Base-by-base conservation (phyloP, 2,888 invertebrate genomes). In the Myathropa florea region DNA sequence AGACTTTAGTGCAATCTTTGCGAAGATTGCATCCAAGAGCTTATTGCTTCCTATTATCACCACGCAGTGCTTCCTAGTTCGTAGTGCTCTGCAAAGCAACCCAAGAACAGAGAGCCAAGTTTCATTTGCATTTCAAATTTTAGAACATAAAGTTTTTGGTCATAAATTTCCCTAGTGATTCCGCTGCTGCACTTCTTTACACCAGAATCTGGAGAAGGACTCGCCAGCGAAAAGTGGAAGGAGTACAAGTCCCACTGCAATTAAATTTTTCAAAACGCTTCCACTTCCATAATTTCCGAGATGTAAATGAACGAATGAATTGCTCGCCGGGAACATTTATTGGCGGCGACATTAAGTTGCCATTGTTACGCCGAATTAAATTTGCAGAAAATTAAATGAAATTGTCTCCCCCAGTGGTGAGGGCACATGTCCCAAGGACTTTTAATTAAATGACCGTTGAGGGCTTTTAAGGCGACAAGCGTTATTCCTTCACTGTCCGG, bases 271-370 rank as follows among this genome's bases (percentile, higher is more conserved):
- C 14, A 57, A 73, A 67, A 10, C 36, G 14, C 24, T 77, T 81
- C 67, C 57, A 60, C 70, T 68, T 80, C 46, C 36, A 70, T 82
- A 73, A 85, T 73, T 85, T 73, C 9, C 46, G 39, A 65, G 78
- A 83, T 86, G 86, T 78, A 79, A 86, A 83, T 79, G 86, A 79
- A 79, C 75, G 63, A 83, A 79, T 71, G 83, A 83, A 82, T 77
- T 78, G 60, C 28, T 76, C 60, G 82, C 53, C 61, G 70, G 57
- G 61, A 79, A 83, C 78, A 79, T 83, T 86, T 83, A 78, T 78
- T 83, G 83, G 78, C 46, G 79, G 64, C 83, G 73, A 83, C 86
- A 83, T 86, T 73, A 83, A 79, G 57, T 83, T 79, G 71, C 65
- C 75, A 86, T 78, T 78, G 86, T 83, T 75, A 83, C 46, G 78